These are phyloP conservation scores for Eristalis arbustorum DNA, from an alignment of 2,888 invertebrate genomes.

Conservation along the genomic window DNA sequence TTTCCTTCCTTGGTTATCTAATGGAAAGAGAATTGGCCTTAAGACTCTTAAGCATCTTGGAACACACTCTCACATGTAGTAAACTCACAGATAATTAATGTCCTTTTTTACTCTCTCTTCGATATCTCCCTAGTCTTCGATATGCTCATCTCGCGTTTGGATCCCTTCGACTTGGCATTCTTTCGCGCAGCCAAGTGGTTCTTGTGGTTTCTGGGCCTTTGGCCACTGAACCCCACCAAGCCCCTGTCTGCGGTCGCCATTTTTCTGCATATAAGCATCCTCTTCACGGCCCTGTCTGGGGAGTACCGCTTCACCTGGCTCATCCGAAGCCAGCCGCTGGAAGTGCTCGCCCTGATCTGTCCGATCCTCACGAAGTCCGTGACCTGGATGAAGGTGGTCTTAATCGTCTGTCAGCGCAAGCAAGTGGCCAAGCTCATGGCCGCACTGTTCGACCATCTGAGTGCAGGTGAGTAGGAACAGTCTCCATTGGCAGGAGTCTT, in stretches of 20 bases:
- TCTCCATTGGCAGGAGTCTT: not conserved
- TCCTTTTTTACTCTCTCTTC: too few relatives aligned
- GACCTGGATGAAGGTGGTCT: conserved; percentile 14
- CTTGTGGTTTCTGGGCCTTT: not conserved
- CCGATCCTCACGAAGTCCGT: conserved; percentile 11
- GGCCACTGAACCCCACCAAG: not conserved
- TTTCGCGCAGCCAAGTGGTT: not conserved
- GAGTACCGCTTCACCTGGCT: conserved; percentile 6
- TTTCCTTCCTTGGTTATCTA: too few relatives aligned
- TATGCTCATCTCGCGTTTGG: not conserved
- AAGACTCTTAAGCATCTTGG: too few relatives aligned
- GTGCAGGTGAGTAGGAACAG: not conserved
- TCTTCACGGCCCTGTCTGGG: not conserved
- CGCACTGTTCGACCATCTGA: not conserved
- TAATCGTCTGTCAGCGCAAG: conserved; percentile 3
- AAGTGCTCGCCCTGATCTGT: not conserved
- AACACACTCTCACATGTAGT: too few relatives aligned
- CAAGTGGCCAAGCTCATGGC: not conserved
- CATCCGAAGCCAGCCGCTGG: not conserved
- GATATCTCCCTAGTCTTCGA: not conserved
- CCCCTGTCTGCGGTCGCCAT: not conserved
- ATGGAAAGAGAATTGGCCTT: too few relatives aligned
- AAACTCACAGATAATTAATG: too few relatives aligned
- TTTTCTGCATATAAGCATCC: not conserved
- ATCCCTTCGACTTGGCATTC: not conserved